Evolutionary conservation across 2,888 invertebrate genomes (phyloP).

Genomic region (Sarcophaga variegata): DNA sequence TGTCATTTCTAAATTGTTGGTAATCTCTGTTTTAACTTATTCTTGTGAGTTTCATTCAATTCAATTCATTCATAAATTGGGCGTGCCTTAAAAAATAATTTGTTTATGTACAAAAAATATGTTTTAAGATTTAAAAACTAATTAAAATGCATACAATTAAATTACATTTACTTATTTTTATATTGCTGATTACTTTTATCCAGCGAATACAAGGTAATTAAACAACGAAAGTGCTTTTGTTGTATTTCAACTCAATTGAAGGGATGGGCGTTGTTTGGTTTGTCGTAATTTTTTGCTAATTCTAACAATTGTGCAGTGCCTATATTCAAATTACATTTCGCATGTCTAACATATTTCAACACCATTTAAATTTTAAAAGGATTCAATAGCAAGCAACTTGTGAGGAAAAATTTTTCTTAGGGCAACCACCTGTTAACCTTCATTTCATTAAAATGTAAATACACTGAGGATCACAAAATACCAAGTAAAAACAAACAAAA

Average conservation of each 20-base stretch:
- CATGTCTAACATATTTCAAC: no score
- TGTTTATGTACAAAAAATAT: conserved; percentile 41
- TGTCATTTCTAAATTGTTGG: neutral
- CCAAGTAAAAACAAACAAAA: no score
- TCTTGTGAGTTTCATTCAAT: conserved; percentile 25
- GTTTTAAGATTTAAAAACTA: conserved; percentile 28
- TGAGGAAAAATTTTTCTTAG: neutral
- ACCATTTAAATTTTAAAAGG: no score
- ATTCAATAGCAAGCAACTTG: neutral
- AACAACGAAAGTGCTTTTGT: conserved; percentile 11
- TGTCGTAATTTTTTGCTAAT: neutral
- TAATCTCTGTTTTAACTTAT: conserved; percentile 36
- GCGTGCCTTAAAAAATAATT: conserved; percentile 57
- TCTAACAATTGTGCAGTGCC: neutral
- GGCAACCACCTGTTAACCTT: neutral
- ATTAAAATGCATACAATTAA: conserved; percentile 41
- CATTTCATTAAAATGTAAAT: neutral
- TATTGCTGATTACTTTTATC: conserved; percentile 2
- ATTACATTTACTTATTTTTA: conserved; percentile 27
- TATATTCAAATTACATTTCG: no score
- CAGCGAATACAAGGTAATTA: conserved; percentile 54
- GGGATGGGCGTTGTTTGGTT: conserved; percentile 23
- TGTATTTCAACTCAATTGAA: neutral
- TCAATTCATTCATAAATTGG: conserved; percentile 59
- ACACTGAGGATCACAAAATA: neutral